Base-by-base conservation (phyloP, 2,797 vertebrate genomes). In the Falco cherrug region DNA sequence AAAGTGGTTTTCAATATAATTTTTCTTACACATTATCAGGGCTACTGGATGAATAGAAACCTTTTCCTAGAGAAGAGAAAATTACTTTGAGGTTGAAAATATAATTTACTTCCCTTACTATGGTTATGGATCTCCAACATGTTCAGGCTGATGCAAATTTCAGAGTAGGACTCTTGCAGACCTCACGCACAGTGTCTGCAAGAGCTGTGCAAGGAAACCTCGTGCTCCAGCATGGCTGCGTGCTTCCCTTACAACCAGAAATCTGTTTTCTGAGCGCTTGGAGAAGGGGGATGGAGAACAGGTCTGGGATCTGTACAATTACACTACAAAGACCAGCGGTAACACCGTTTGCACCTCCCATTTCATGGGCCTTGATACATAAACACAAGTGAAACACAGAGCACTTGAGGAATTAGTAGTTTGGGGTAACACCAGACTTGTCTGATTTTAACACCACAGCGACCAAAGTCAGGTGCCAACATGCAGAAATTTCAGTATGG, bases 11-110 rank as follows among this genome's bases (percentile, higher is more conserved):
- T 92, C 76, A 89, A 26, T 33, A 70, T 39, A 39, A 90, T 88
- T 89, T 97, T 90, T 95, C 86, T 97, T 92, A 63, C 35, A 48
- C 59, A 53, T 94, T 93, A 96, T 90, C 87, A 94, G 76, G 65
- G 47, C 81, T 91, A 93, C 57, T 68, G 47, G 47, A 45, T 60
- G 70, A 39, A 35, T 59, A 92, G 64, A 91, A 96, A 50, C 25
- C 39, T 37, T 95, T 75, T 92, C 94, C 35, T 60, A 67, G 26
- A 85, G 91, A 95, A 94, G 22, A 70, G 31, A 69, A 94, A 84
- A 95, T 51, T 43, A 61, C 29, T 73, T 39, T 29, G n/a, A 67
- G 65, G 54, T 48, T 82, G 63, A 83, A 86, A 69, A 93, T 61
- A 74, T 64, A 75, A 68, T 18, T 65, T 61, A 31, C 26, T 86